Base-by-base conservation (phyloP, 2,797 vertebrate genomes). In the Podarcis lilfordi region DNA sequence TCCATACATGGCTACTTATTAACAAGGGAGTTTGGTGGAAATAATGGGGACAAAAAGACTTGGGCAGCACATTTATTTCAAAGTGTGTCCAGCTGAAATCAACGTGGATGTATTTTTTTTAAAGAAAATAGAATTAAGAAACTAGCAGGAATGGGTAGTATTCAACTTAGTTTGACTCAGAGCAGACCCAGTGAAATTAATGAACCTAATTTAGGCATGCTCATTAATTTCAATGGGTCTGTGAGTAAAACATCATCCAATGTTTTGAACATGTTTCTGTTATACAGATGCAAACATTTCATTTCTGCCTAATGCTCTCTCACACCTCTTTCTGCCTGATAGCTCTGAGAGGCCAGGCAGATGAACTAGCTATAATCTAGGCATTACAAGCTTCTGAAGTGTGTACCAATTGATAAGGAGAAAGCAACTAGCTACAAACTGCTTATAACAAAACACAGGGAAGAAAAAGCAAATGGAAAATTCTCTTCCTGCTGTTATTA, bases 221-320 rank as follows among this genome's bases (percentile, higher is more conserved):
- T 55, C 1, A 55, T 55, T 55, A 55, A 55, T 55, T 55, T 55
- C 50, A 55, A 15, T 55, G 50, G 50, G 13, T 55, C 50, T 55
- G 13, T 55, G 50, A 15, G 50, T 55, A 55, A 55, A 55, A 15
- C 50, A 15, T 55, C 50, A 55, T 55, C 13, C 27, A 50, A 76
- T 27, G 59, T 64, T 82, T 66, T 82, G 7, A 75, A 80, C 50
- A 77, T 55, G 86, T 32, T 88, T 88, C 55, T 50, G 80, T 85
- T 81, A 87, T 27, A 88, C 45, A 90, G 72, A 80, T 11, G 37
- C 35, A 88, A 87, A 50, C 27, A 80, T 29, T 69, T 82, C 1
- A 27, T 27, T 37, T 66, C 37, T n/a, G 25, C 37, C 25, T 27
- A 82, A 88, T 66, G 23, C 40, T 82, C 40, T 82, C 25, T 68